phyloP scores from a whole-genome alignment of 2,888 invertebrate species.

The Ferrisia virgata region DNA sequence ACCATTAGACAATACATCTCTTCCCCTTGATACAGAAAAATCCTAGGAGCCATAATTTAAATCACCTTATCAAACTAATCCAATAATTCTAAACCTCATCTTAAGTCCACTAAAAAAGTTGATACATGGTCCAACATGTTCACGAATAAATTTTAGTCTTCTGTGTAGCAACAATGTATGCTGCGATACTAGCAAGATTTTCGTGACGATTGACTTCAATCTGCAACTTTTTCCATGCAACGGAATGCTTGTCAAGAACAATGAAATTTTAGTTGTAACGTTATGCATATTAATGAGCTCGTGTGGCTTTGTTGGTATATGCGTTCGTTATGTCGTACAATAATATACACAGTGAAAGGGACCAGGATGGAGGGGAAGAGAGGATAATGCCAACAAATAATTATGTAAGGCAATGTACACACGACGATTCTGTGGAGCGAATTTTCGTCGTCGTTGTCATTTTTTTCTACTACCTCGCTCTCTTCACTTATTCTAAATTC shows the following conservation, averaged over 20 bases:
- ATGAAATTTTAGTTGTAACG: constrained; percentile 13
- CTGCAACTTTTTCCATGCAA: constrained; percentile 26
- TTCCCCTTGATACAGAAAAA: too few relatives aligned
- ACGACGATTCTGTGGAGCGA: not conserved
- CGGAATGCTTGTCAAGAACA: constrained; percentile 27
- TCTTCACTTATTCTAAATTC: too few relatives aligned
- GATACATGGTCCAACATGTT: too few relatives aligned
- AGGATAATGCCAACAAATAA: not conserved
- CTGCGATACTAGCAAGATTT: not conserved
- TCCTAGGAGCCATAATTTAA: too few relatives aligned
- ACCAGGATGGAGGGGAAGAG: not conserved
- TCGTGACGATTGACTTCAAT: constrained; percentile 31
- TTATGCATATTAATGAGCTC: constrained; percentile 32
- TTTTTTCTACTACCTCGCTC: not conserved
- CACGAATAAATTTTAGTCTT: too few relatives aligned
- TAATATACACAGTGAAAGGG: too few relatives aligned
- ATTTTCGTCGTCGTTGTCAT: not conserved
- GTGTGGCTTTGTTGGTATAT: not conserved
- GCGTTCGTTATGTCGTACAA: not conserved
- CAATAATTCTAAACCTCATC: too few relatives aligned
- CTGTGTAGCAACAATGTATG: too few relatives aligned
- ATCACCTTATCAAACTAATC: too few relatives aligned
- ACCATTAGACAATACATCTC: too few relatives aligned
- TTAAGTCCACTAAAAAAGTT: too few relatives aligned
- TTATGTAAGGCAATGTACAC: not conserved